Conservation (phyloP, 2,797 vertebrate genomes). For the Thunnus albacares region DNA sequence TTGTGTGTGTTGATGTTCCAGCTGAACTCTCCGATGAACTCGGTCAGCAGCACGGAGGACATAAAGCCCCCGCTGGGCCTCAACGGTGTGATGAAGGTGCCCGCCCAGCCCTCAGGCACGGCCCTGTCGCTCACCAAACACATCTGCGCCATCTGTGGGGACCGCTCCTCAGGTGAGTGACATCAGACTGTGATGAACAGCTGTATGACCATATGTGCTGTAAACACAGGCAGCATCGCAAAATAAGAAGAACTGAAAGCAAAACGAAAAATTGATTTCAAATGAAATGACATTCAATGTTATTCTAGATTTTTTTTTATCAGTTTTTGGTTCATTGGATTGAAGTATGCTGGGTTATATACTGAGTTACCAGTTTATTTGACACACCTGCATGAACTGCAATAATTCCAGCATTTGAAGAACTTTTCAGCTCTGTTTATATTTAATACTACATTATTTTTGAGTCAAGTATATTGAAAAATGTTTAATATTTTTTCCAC, state of each 20-base stretch:
- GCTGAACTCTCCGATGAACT: conserved; percentile 98
- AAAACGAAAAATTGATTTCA: not conserved
- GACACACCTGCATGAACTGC: no score
- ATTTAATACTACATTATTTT: no score
- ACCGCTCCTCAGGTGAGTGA: conserved; percentile 96
- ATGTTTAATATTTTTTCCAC: no score
- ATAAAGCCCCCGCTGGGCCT: conserved; percentile 97
- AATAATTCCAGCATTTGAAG: no score
- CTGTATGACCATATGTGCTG: not conserved
- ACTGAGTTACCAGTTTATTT: no score
- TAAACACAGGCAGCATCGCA: not conserved
- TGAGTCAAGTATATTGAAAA: no score
- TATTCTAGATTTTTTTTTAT: no score
- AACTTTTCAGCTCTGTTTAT: no score
- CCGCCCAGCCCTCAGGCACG: conserved; percentile 92
- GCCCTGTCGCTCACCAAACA: conserved; percentile 96
- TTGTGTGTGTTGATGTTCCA: conserved; percentile 86
- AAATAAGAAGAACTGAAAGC: not conserved
- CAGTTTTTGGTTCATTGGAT: no score
- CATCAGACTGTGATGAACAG: not conserved
- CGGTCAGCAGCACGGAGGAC: conserved; percentile 97
- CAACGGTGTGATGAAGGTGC: conserved; percentile 98
- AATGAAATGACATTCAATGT: no score
- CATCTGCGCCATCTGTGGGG: conserved; percentile 99
- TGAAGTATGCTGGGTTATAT: no score